These are phyloP conservation scores for Saimiri boliviensis DNA, from an alignment of 2,113 vertebrate genomes.

Conservation along the genomic window DNA sequence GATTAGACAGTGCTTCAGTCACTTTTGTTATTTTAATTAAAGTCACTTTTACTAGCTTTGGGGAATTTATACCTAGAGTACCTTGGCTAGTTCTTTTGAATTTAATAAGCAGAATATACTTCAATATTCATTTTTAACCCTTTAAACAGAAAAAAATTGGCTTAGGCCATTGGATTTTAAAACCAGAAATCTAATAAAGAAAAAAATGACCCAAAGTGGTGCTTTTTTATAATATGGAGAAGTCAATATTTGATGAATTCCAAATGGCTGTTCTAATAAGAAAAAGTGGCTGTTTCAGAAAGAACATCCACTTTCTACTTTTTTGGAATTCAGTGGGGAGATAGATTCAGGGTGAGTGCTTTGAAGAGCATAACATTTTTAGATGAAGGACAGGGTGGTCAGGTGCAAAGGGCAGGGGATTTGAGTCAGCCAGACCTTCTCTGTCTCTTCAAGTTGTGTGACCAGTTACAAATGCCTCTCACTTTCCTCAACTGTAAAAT, in stretches of 20 bases:
- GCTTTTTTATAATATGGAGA: background rate
- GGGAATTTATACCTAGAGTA: background rate
- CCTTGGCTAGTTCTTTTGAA: background rate
- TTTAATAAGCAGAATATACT: background rate
- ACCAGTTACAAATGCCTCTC: background rate
- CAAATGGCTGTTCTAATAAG: background rate
- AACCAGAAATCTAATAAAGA: constrained; percentile 32
- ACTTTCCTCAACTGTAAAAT: background rate
- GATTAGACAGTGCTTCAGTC: background rate
- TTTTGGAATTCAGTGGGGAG: background rate
- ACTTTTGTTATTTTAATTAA: background rate
- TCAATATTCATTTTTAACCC: background rate
- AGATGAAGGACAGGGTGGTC: background rate
- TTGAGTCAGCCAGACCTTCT: background rate
- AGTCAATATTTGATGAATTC: background rate
- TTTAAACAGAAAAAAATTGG: constrained; percentile 12
- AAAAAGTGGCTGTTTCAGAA: background rate
- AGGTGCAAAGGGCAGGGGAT: background rate
- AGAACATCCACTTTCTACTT: background rate
- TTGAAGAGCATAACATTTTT: background rate
- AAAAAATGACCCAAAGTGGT: background rate
- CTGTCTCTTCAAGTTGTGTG: background rate
- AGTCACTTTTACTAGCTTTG: background rate
- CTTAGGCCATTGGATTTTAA: background rate
- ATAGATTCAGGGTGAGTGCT: background rate